phyloP scores from a whole-genome alignment of 2,797 vertebrate species.

The Ibycter americanus region DNA sequence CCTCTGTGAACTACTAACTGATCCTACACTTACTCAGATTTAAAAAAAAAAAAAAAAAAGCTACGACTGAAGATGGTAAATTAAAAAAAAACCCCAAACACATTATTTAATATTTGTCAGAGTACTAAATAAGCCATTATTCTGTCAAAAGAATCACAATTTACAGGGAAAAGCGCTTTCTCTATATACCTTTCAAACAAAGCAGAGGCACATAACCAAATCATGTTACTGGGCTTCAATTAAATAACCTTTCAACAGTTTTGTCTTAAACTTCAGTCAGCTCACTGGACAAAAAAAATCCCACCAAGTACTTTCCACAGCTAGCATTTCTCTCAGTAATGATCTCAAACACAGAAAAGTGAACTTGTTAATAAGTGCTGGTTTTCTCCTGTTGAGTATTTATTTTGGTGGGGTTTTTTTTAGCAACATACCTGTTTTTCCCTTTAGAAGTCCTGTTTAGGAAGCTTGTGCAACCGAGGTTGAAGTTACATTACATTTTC shows the following conservation, averaged over 20 bases:
- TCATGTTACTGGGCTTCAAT: rapidly evolving
- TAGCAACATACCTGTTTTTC: background rate
- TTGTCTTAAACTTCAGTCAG: background rate
- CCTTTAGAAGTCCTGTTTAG: background rate
- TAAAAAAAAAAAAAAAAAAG: background rate
- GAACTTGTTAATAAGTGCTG: background rate
- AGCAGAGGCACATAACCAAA: background rate
- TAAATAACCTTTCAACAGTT: background rate
- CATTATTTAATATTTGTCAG: background rate
- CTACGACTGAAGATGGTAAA: background rate
- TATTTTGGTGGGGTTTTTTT: background rate
- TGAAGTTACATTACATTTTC: background rate
- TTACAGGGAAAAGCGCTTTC: background rate
- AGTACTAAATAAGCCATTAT: background rate
- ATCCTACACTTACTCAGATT: background rate
- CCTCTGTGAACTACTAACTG: background rate
- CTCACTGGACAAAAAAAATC: background rate
- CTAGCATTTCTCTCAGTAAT: background rate
- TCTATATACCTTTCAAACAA: background rate
- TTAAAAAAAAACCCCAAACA: background rate
- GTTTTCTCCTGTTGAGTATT: background rate
- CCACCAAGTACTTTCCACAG: background rate
- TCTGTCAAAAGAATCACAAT: background rate
- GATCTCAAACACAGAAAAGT: background rate
- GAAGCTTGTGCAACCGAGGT: background rate